Evolutionary conservation across 2,113 vertebrate species (phyloP), one percentile per base, ranked within the genome.

Genomic region (Alligator sinensis): DNA sequence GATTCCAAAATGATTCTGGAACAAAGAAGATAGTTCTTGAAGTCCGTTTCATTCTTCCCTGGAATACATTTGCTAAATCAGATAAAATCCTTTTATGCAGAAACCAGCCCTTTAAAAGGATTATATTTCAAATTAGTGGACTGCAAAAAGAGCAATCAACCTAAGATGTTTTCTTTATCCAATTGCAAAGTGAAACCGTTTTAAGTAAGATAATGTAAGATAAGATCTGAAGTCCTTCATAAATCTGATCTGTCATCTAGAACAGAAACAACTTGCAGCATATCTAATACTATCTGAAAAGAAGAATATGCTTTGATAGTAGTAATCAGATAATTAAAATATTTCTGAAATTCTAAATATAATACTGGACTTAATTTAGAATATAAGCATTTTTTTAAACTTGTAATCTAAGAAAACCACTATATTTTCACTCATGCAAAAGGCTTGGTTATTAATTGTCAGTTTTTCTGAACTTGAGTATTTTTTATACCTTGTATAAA

Each of bases 1-100:
- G 82, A 95, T 93, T 97, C 86, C 62, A 96, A 84, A 97, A 95
- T 96, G 91, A 59, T 97, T 97, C 78, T 97, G 86, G 94, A 90
- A 96, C 91, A 97, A 97, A 97, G 93, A 94, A 96, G 92, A 93
- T 87, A 93, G 91, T 97, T 97, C 90, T 96, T 95, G 68, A 89
- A 96, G 82, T 95, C 91, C 91, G 70, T 95, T 95, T 88, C 87
- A 79, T 97, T 97, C 87, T 97, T 96, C 86, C 84, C 93, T 95
- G 86, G 95, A 87, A 97, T 96, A 96, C 89, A 97, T 97, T 97
- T 97, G 89, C 87, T 96, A 93, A 95, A 93, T 96, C 94, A 96
- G 83, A 92, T 96, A 95, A 92, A 97, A 87, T 87, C 89, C 90
- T 94, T 96, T 95, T 92, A 47, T 94, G 84, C 15, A 92, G 80